Percentiles rank a stretch among this genome's conserved stretches.
Conservation (phyloP, 2,888 invertebrate genomes). For the Xanthorhoe designata region DNA sequence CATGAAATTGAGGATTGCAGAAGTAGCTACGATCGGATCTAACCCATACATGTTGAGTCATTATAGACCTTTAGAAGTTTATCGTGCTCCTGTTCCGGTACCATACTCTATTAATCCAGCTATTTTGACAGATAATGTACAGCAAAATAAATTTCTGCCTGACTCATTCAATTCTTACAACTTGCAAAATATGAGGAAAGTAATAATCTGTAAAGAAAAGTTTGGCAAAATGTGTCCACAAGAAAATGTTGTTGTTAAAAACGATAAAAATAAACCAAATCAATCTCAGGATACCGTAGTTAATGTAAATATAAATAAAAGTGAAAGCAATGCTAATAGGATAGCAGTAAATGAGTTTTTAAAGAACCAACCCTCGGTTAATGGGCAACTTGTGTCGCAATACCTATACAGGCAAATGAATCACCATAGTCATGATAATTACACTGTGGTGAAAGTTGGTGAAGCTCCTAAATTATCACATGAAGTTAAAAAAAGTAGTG, state of each 20-base stretch:
- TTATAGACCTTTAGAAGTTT: slow-evolving; percentile 7
- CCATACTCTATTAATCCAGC: slow-evolving; percentile 16
- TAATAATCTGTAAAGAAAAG: slow-evolving; percentile 17
- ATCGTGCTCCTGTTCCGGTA: slow-evolving; percentile 15
- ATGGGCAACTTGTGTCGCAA: slow-evolving; percentile 33
- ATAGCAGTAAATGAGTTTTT: slow-evolving; percentile 22
- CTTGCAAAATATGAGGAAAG: slow-evolving; percentile 6
- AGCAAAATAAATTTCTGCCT: slow-evolving; percentile 8
- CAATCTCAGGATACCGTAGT: not conserved
- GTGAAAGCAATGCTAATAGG: slow-evolving; percentile 10
- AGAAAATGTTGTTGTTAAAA: slow-evolving; percentile 4
- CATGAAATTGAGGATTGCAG: slow-evolving; percentile 47
- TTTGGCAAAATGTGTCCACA: slow-evolving; percentile 10
- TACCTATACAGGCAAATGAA: slow-evolving; percentile 47
- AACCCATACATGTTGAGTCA: slow-evolving; percentile 12
- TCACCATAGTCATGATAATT: slow-evolving; percentile 39
- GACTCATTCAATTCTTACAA: slow-evolving; percentile 9
- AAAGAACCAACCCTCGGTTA: slow-evolving; percentile 20
- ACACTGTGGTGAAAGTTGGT: slow-evolving; percentile 42
- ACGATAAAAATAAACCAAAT: not conserved
- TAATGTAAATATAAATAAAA: not conserved
- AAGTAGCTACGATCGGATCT: slow-evolving; percentile 39
- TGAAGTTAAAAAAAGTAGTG: not conserved
- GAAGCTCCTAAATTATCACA: slow-evolving; percentile 27
- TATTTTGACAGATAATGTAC: slow-evolving; percentile 8